These are phyloP conservation scores for Linepithema humile DNA, from an alignment of 1,140 invertebrate species.

Conservation along the genomic window DNA sequence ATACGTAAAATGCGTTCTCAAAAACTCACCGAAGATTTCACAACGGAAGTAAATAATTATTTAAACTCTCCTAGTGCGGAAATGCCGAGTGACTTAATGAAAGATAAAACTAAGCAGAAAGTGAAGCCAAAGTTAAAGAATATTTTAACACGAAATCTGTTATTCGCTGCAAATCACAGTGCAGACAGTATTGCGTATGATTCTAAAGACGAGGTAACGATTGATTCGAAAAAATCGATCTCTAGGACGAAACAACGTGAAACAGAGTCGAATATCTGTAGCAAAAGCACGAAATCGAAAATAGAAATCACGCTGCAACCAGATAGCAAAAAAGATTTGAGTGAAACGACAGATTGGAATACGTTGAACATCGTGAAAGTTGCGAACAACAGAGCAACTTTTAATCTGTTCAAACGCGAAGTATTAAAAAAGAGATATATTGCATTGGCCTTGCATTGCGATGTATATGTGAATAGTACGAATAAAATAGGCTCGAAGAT, in stretches of 20 bases:
- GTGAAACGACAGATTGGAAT: conserved; percentile 66
- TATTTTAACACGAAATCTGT: conserved; percentile 27
- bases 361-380: conserved; percentile 82
- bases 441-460: conserved; percentile 82
- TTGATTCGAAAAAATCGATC: conserved; percentile 1
- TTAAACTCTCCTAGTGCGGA: background rate
- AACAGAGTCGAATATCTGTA: background rate
- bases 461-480: conserved; percentile 68
- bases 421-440: conserved; percentile 77
- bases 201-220: conserved; percentile 65
- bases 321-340: background rate
- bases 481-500: conserved; percentile 83
- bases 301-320: background rate
- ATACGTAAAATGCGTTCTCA: conserved; percentile 55
- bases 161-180: conserved; percentile 55
- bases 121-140: conserved; percentile 43
- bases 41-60: background rate
- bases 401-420: conserved; percentile 81
- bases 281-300: background rate
- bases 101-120: background rate
- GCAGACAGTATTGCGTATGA: conserved; percentile 57
- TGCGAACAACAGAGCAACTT: conserved; percentile 78
- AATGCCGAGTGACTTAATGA: background rate
- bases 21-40: background rate
- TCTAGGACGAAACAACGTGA: background rate